Evolutionary conservation across 2,113 vertebrate genomes (phyloP).

Genomic region (Argyrosomus japonicus): DNA sequence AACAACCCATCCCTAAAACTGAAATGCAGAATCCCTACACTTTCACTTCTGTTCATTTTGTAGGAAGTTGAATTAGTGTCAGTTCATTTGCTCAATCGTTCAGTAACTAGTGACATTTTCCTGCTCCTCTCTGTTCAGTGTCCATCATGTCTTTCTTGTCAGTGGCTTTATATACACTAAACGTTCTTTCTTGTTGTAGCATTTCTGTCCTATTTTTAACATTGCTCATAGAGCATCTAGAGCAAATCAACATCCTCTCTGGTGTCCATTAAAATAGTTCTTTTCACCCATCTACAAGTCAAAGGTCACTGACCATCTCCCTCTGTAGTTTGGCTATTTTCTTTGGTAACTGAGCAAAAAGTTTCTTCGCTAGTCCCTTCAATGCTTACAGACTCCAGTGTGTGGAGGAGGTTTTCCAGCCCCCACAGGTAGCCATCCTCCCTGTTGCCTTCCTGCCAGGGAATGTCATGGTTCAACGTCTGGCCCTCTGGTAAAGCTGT

Average conservation of each 20-base stretch:
- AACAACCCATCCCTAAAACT: slow-evolving; percentile 25
- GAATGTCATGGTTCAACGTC: slow-evolving; percentile 89
- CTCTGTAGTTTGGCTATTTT: slow-evolving; percentile 38
- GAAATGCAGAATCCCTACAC: slow-evolving; percentile 33
- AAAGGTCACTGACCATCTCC: slow-evolving; percentile 44
- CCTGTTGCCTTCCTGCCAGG: slow-evolving; percentile 96
- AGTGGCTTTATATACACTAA: background rate
- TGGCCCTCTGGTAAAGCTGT: slow-evolving; percentile 90
- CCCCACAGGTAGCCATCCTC: slow-evolving; percentile 98
- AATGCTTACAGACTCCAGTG: slow-evolving; percentile 66
- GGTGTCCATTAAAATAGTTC: slow-evolving; percentile 16
- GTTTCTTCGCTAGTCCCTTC: slow-evolving; percentile 7
- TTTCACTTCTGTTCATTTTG: slow-evolving; percentile 51
- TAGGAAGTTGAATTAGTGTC: slow-evolving; percentile 71
- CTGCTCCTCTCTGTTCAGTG: slow-evolving; percentile 17
- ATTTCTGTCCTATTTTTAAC: background rate
- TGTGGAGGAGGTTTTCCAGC: slow-evolving; percentile 92
- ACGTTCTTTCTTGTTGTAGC: background rate
- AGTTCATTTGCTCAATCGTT: slow-evolving; percentile 43
- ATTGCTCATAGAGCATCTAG: slow-evolving; percentile 19
- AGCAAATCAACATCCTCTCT: slow-evolving; percentile 15
- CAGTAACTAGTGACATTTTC: slow-evolving; percentile 22
- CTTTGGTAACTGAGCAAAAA: slow-evolving; percentile 12
- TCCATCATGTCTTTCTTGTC: background rate
- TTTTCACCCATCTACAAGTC: slow-evolving; percentile 7